Evolutionary conservation across 1,140 invertebrate genomes (phyloP), one percentile per base, ranked within the genome.

Genomic region (Drosophila parvula): DNA sequence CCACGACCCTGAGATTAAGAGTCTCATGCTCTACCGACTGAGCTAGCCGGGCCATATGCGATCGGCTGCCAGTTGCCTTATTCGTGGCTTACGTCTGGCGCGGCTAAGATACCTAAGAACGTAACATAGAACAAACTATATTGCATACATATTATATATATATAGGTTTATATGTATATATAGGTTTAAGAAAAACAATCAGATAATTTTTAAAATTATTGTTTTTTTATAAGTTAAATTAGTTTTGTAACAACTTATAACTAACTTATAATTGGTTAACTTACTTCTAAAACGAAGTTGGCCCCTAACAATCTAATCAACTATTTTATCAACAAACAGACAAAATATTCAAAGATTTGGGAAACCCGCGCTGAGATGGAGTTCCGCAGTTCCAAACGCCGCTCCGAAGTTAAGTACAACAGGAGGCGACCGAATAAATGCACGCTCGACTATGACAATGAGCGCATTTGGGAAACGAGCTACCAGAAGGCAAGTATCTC

Each of bases 1-100:
- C 96, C 95, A 96, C 96, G 96, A 96, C 96, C 96, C 96, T 95
- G 95, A 96, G 96, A 96, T 96, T 96, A 97, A 96, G 95, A 96
- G 96, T 96, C 96, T 96, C 96, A 96, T 96, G 96, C 96, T 96
- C 96, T 96, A 96, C 96, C 96, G 96, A 96, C 95, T 96, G 95
- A 96, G 95, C 95, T 96, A 96, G 95, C 95, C 95, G 95, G 95
- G 95, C 95, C 27, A 32, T 50, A 61, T 27, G 16, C 32, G n/a
- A 22, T 11, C 18, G 3, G 0, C 2, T 3, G 4, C 58, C 41
- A 60, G 56, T 2, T 43, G 44, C 7, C 18, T 2, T n/a, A 22
- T 58, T 28, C 2, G 3, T 8, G 27, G 6, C 16, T 8, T 32
- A 14, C 16, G 11, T 11, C 7, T 18, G 16, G 1, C 30, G 1